Evolutionary conservation across 1,140 invertebrate genomes (phyloP).

Genomic region (Venturia canescens): DNA sequence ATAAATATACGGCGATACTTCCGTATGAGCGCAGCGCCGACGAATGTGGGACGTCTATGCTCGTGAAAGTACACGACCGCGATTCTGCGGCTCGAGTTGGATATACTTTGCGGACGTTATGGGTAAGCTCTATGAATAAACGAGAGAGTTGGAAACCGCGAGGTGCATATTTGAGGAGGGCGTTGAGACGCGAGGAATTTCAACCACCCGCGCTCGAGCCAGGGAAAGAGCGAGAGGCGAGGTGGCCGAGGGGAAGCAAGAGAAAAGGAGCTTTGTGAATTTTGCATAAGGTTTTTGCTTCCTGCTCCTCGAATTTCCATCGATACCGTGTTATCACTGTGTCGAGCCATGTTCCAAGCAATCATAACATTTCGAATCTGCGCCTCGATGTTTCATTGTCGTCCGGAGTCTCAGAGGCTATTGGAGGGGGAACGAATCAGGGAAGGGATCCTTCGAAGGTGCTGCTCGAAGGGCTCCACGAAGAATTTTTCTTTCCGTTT

Average conservation of each 20-base stretch:
- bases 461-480: too few species aligned
- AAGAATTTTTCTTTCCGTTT: too few species aligned
- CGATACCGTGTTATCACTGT: background rate
- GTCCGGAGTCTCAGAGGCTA: too few species aligned
- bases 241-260: background rate
- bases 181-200: constrained; percentile 41
- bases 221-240: background rate
- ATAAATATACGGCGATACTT: constrained; percentile 3
- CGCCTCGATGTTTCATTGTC: too few species aligned
- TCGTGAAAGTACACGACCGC: constrained; percentile 37
- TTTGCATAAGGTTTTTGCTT: constrained; percentile 20
- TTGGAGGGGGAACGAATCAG: too few species aligned
- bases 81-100: constrained; percentile 38
- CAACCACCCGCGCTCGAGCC: background rate
- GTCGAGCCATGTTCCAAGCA: background rate
- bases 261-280: constrained; percentile 17
- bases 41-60: background rate
- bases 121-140: constrained; percentile 43
- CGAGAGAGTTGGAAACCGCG: constrained; percentile 44
- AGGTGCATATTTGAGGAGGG: constrained; percentile 47
- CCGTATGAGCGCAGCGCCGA: background rate
- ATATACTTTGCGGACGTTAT: constrained; percentile 42
- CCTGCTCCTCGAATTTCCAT: background rate
- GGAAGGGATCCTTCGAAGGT: too few species aligned
- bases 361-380: background rate